Base-by-base conservation (phyloP, 2,797 vertebrate species). In the Parauchenoglanis punctatus region DNA sequence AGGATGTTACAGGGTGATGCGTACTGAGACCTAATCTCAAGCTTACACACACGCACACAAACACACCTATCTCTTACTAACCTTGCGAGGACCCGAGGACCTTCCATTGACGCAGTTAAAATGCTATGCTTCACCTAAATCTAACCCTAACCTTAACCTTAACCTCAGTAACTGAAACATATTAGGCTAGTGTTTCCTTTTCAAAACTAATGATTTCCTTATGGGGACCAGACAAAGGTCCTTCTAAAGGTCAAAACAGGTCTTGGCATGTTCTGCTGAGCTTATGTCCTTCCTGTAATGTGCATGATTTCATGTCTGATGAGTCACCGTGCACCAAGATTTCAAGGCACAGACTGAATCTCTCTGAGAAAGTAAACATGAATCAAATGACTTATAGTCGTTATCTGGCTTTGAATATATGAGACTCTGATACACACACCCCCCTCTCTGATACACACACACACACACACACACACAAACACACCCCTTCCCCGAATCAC, bases 301-400 rank as follows among this genome's bases (percentile, higher is more conserved):
- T 52, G 52, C 59, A 84, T 87, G 70, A 90, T 86, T 73, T 87
- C 78, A 89, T 52, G 77, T 88, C 12, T 87, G 59, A 89, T 86
- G 59, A 89, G 82, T 87, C 84, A 85, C 49, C 75, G 80, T 86
- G 28, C 76, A 28, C 78, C 35, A 81, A 72, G 70, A 46, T 35
- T 20, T 4, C 52, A 25, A 59, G 56, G 68, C 40, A 70, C 68
- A 78, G 67, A 44, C 31, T n/a, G 72, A 75, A 56, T 17, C 80
- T 72, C 31, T 77, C 23, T 46, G 49, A 81, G 72, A 56, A 82
- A 49, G 44, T 28, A 65, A 65, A 49, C 44, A 77, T 35, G 40
- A 68, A 85, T 44, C 20, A 1, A 46, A 63, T 25, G 18, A 40
- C 59, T 25, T 58, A 35, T 1, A 59, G 2, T 11, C 20, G 7